Evolutionary conservation across 1,140 invertebrate genomes (phyloP), one percentile per base, ranked within the genome.

Genomic region (Plodia interpunctella): DNA sequence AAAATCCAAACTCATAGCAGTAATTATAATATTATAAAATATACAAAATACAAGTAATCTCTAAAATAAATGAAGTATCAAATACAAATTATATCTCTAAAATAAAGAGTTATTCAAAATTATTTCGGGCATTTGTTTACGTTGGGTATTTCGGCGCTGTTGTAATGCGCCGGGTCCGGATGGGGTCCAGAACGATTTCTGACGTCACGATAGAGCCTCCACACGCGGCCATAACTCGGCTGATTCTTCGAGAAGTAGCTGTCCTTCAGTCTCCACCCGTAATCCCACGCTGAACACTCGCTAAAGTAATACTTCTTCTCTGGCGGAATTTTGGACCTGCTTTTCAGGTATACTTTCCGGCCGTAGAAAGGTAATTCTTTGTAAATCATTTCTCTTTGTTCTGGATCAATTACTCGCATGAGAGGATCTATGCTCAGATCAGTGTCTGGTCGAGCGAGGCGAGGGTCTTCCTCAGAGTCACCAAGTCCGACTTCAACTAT

Each of bases 151-250:
- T 65, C 68, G 13, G 66, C 32, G 6, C 56, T 19, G 32, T 62
- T 62, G 35, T 76, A 76, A 66, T 76, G 61, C 9, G 18, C 11
- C 0, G 74, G 74, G 44, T 76, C 74, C 11, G 71, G 74, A 30
- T 71, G 66, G 0, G 74, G 65, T 4, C 74, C 74, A 19, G 57
- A 65, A 10, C 71, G 66, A n/a, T 58, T 70, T 35, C 20, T 63
- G 3, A 67, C 18, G 13, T 54, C 65, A 0, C 60, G 50, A 2
- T 61, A 65, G 19, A 74, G 51, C 0, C 54, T 49, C 52, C 63
- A 62, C 6, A 66, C 62, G 0, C 67, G 66, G 2, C 65, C 63
- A 19, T 15, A 57, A 11, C 20, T 32, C 1, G 65, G 66, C 0
- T 52, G 49, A 30, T 62, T 49, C 17, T 17, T 68, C 6, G 28